A percentile compares a stretch with the other conserved stretches of the same genome.
These are phyloP conservation scores for Mya arenaria DNA, from an alignment of 1,140 invertebrate genomes.

Conservation along the genomic window DNA sequence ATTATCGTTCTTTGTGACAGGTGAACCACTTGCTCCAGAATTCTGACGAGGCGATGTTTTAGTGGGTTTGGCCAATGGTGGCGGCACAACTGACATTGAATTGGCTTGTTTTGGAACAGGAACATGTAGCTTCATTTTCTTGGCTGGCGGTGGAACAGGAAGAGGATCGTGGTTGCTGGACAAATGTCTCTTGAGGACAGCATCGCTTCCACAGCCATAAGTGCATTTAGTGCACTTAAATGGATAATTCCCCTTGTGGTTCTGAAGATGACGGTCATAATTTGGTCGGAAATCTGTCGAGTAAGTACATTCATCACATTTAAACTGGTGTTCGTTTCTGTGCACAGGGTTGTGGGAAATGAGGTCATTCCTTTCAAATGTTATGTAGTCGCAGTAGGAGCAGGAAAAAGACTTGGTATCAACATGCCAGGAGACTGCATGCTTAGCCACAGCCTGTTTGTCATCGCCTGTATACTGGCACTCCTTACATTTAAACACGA, in stretches of 20 bases:
- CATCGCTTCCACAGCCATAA: slow-evolving; percentile 95
- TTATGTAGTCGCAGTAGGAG: slow-evolving; percentile 93
- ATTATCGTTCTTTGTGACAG: neutral
- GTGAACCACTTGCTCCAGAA: neutral
- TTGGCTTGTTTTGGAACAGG: slow-evolving; percentile 27
- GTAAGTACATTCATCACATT: slow-evolving; percentile 96
- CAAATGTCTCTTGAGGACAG: slow-evolving; percentile 95
- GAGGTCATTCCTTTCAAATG: slow-evolving; percentile 87
- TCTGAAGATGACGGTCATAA: slow-evolving; percentile 94
- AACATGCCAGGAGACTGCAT: slow-evolving; percentile 77
- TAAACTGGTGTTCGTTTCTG: slow-evolving; percentile 92
- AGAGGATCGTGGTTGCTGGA: slow-evolving; percentile 82
- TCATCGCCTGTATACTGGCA: slow-evolving; percentile 70
- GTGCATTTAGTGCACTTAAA: slow-evolving; percentile 94
- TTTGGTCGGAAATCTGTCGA: slow-evolving; percentile 96
- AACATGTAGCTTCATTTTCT: slow-evolving; percentile 30
- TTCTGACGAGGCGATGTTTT: neutral
- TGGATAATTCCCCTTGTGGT: slow-evolving; percentile 84
- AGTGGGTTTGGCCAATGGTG: neutral
- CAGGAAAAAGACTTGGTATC: slow-evolving; percentile 89
- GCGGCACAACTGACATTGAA: neutral
- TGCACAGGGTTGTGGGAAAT: slow-evolving; percentile 88
- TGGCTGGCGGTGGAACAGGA: neutral
- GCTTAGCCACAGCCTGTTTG: slow-evolving; percentile 72
- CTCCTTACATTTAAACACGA: slow-evolving; percentile 70